Evolutionary conservation across 2,797 vertebrate species (phyloP).

Genomic region (Sebastolobus altivelis): DNA sequence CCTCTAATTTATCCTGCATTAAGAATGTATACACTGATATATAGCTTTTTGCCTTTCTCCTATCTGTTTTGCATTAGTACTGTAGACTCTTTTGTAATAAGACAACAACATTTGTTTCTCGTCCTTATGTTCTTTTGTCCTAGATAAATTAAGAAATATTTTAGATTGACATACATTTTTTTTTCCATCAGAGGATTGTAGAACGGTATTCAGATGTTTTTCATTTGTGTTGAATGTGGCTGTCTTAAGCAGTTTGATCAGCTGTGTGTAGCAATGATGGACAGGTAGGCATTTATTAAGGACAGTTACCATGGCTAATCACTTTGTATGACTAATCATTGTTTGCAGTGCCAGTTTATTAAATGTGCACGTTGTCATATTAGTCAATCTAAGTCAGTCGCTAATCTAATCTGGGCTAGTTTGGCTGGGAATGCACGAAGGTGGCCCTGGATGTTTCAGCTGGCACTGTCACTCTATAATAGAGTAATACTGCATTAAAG

Average conservation of each 20-base stretch:
- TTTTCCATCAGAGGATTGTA: not conserved
- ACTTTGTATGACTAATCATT: not conserved
- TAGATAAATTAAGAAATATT: not conserved
- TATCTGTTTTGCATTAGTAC: not conserved
- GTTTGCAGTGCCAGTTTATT: conserved; percentile 7
- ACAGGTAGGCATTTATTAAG: not conserved
- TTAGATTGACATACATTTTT: not conserved
- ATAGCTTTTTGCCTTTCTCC: not conserved
- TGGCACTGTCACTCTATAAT: too few relatives aligned
- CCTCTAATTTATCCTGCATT: not conserved
- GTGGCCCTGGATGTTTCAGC: not conserved
- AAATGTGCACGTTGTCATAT: not conserved
- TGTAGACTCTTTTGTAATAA: not conserved
- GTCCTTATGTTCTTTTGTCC: not conserved
- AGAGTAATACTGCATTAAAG: not conserved
- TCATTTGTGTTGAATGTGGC: not conserved
- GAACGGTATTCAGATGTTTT: not conserved
- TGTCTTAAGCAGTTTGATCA: not conserved
- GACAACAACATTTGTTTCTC: not conserved
- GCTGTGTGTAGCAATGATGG: not conserved
- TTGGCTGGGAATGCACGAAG: not conserved
- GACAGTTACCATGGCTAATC: not conserved
- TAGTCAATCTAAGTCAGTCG: not conserved
- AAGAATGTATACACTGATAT: not conserved
- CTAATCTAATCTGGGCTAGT: not conserved